These are phyloP conservation scores for Drosophila mimetica DNA, from an alignment of 2,888 invertebrate species.

Conservation along the genomic window DNA sequence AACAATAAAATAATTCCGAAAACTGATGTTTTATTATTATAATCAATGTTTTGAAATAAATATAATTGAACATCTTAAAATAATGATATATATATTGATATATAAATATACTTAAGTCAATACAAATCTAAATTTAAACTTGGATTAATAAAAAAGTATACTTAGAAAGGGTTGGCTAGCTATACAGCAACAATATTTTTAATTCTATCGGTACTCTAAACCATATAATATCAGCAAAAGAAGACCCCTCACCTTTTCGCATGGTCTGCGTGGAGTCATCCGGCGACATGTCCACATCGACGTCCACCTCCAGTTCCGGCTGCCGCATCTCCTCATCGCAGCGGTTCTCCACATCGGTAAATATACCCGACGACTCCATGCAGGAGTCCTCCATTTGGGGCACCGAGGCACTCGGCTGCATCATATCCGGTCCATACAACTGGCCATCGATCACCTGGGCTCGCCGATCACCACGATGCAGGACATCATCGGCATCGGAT, in stretches of 20 bases:
- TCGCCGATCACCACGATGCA: conserved; percentile 89
- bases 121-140: too few relatives aligned
- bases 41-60: too few relatives aligned
- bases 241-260: conserved; percentile 77
- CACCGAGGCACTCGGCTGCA: conserved; percentile 85
- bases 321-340: conserved; percentile 86
- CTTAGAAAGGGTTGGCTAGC: too few relatives aligned
- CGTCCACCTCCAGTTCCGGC: conserved; percentile 84
- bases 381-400: conserved; percentile 90
- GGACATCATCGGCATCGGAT: conserved; percentile 92
- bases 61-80: too few relatives aligned
- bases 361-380: conserved; percentile 96
- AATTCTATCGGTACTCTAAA: too few relatives aligned
- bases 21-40: too few relatives aligned
- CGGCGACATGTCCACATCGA: conserved; percentile 76
- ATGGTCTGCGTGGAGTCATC: conserved; percentile 84
- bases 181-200: too few relatives aligned
- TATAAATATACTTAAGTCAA: too few relatives aligned
- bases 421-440: conserved; percentile 89
- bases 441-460: conserved; percentile 96
- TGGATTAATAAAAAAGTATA: too few relatives aligned
- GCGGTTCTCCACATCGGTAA: conserved; percentile 93
- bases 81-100: too few relatives aligned
- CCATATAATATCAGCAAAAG: too few relatives aligned
- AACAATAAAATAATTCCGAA: too few relatives aligned